phyloP scores from a whole-genome alignment of 1,140 invertebrate genomes.

The Dendrolimus kikuchii region DNA sequence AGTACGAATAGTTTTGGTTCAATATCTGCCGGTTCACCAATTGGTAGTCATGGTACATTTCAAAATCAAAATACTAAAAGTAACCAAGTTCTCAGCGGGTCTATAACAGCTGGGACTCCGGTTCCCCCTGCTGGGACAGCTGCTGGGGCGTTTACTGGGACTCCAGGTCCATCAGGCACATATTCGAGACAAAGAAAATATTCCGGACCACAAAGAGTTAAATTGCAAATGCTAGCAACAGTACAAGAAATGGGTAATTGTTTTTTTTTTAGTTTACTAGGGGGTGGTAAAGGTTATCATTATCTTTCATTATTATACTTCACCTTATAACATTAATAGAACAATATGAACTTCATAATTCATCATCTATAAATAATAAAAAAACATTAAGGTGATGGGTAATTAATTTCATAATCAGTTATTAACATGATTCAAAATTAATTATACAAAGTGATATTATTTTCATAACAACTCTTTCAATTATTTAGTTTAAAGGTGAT shows the following conservation, averaged over 20 bases:
- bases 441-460: too few relatives aligned
- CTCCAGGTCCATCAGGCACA: slow-evolving; percentile 2
- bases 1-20: not conserved
- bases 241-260: slow-evolving; percentile 71
- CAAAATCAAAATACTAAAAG: too few relatives aligned
- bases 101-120: slow-evolving; percentile 19
- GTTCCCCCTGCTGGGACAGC: not conserved
- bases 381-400: too few relatives aligned
- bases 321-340: too few relatives aligned
- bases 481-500: too few relatives aligned
- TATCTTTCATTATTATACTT: too few relatives aligned
- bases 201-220: slow-evolving; percentile 62
- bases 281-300: not conserved
- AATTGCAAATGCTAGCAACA: slow-evolving; percentile 64
- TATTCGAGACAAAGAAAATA: slow-evolving; percentile 57
- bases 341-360: too few relatives aligned
- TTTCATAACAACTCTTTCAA: too few relatives aligned
- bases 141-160: too few relatives aligned
- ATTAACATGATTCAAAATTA: too few relatives aligned
- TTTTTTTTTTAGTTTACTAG: slow-evolving; percentile 1
- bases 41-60: not conserved
- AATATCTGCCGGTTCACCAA: slow-evolving; percentile 4
- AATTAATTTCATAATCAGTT: too few relatives aligned
- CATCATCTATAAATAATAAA: too few relatives aligned
- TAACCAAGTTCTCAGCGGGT: slow-evolving; percentile 6